Base-by-base conservation (phyloP, 2,797 vertebrate species). In the Danio kyathit region DNA sequence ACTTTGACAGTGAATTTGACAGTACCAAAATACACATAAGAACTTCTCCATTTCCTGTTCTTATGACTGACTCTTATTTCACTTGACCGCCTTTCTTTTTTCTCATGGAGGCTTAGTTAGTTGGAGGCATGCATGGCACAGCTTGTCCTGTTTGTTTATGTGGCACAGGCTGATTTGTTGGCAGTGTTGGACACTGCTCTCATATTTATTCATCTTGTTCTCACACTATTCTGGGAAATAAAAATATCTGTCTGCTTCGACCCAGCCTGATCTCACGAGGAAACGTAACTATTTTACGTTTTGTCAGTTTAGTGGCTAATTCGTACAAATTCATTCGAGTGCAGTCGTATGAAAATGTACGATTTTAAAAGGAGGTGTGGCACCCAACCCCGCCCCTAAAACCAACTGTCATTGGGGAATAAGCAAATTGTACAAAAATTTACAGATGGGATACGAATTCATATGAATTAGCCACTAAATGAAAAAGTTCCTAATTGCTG, bases 161-260 rank as follows among this genome's bases (percentile, higher is more conserved):
- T 65, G 61, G 5, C 21, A 4, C 51, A 41, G 8, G 5, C 49
- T 9, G 5, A 13, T 52, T 29, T 21, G 21, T 70, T 49, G 52
- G 38, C 54, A 82, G 54, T 38, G 38, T 29, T 41, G n/a, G 38
- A 19, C 49, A 19, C 17, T 41, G 41, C 43, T 13, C 5, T 54
- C 11, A 11, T 70, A 71, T 79, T 64, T 9, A 56, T 54, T 57
- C 7, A 74, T 65, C 10, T 65, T 56, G 40, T 89, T 90, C 87
- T 80, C 86, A 91, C 70, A 59, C 64, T 76, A 59, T 87, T 87
- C 69, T 56, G 60, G 57, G 19, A 66, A 81, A 81, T 65, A 70
- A 59, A 21, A 43, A 29, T n/a, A n/a, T 63, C 29, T 69, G 21
- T 21, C 29, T 69, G 21, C 38, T 12, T 16, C 60, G 40, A 11